Conservation (phyloP, 2,113 vertebrate species). For the Podocnemis expansa region DNA sequence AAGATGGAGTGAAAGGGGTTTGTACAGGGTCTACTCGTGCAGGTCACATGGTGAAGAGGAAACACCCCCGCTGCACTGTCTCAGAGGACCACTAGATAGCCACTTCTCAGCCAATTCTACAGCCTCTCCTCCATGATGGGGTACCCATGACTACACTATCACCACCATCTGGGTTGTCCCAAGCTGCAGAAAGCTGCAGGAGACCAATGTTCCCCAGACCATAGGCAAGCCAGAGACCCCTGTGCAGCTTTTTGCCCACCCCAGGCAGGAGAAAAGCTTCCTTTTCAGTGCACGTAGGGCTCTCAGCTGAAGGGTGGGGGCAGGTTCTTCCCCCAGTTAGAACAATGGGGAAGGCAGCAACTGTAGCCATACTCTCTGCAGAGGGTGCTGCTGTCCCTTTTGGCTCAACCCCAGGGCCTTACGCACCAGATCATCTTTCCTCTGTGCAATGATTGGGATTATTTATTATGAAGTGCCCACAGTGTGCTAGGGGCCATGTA, state of each 20-base stretch:
- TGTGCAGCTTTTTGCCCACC: too few relatives aligned
- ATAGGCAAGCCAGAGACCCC: neutral
- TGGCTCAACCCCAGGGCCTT: neutral
- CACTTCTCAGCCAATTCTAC: neutral
- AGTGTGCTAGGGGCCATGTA: too few relatives aligned
- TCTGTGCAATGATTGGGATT: neutral
- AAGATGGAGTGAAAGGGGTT: neutral
- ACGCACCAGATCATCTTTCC: neutral
- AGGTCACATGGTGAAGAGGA: neutral
- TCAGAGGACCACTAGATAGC: neutral
- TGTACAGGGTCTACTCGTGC: neutral
- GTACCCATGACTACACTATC: neutral
- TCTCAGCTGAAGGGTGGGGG: neutral
- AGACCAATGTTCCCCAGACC: neutral
- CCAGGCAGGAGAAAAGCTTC: neutral
- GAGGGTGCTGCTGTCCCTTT: too few relatives aligned
- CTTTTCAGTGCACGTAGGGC: neutral
- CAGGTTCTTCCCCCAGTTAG: neutral
- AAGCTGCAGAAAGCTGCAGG: too few relatives aligned
- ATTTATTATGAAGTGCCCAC: neutral
- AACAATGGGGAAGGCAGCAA: neutral
- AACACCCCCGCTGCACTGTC: neutral
- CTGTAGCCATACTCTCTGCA: neutral
- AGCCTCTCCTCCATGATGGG: neutral
- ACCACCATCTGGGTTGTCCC: neutral